Conservation (phyloP, 2,797 vertebrate species). For the Platyrinchus mystaceus region DNA sequence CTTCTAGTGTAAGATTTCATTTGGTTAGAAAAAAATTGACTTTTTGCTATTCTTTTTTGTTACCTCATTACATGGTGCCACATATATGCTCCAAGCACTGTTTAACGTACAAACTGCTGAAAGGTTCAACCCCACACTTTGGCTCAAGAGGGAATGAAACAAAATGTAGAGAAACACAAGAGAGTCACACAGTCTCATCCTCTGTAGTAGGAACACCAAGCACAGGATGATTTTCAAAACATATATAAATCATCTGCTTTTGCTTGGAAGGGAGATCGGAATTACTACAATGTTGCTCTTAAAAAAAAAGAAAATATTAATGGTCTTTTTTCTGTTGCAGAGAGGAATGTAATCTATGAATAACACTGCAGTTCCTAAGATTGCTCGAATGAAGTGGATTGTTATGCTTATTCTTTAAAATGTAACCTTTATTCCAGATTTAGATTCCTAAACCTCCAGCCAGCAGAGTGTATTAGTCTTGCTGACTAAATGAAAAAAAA, state of each 20-base stretch:
- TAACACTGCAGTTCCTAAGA: conserved; percentile 18
- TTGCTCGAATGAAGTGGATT: conserved; percentile 18
- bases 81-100: not conserved
- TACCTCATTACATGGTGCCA: not conserved
- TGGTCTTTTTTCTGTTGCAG: not conserved
- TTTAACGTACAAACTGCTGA: not conserved
- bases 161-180: not conserved
- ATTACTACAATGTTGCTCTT: not conserved
- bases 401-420: conserved; percentile 8
- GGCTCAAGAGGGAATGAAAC: not conserved
- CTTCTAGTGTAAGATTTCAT: not conserved
- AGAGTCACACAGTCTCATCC: not conserved
- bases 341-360: conserved; percentile 44
- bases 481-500: not conserved
- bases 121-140: not conserved
- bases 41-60: not conserved
- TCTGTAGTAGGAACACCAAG: not conserved
- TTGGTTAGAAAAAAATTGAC: not conserved
- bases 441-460: not conserved
- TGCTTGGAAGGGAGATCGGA: conserved; percentile 6
- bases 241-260: not conserved
- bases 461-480: not conserved
- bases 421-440: not conserved
- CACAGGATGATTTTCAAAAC: not conserved
- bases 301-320: not conserved